Evolutionary conservation across 37 sponge, comb jelly and placozoan species (phyloP), one percentile per base, ranked within the genome.

Genomic region (Mnemiopsis leidyi): DNA sequence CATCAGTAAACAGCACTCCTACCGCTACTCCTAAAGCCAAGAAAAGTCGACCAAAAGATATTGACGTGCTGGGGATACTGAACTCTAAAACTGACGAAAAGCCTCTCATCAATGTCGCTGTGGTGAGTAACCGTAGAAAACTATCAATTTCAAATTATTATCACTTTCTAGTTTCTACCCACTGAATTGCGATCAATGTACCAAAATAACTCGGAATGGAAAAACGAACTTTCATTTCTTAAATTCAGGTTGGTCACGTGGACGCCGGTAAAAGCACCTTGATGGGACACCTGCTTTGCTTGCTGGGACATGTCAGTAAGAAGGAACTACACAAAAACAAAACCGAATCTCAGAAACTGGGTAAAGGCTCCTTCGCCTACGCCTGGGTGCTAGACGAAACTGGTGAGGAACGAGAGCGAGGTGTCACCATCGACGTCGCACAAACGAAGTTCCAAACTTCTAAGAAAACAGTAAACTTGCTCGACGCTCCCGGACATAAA

Each of bases 251-350:
- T 95, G 99, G 99, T 76, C 99, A 99, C 93, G 99, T 99, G 36
- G 99, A 99, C 93, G 97, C 99, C 32, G 99, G 99, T 5, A 99
- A 99, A 96, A 97, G 97, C 73, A 99, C 99, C 0, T 94, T 99
- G 30, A 97, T 99, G 99, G 99, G 99, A 23, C 99, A 99, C 69
- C 83, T 99, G 9, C 95, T 99, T 9, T 96, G 93, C 83, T 94
- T 94, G 0, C 92, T 97, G 33, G 99, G 99, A 68, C 77, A 93
- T 18, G 97, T 99, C 69, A 93, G 94, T 29, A 95, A 98, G 94
- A 95, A 93, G 39, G 83, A 93, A n/a, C 95, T 97, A 96, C 97
- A 97, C 94, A 98, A 98, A 95, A 96, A 93, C 94, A 95, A 71
- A 37, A 61, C 68, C 1, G 82, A 83, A 7, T 33, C 37, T 23